Evolutionary conservation across 2,113 vertebrate genomes (phyloP).

Genomic region (Patagioenas fasciata): DNA sequence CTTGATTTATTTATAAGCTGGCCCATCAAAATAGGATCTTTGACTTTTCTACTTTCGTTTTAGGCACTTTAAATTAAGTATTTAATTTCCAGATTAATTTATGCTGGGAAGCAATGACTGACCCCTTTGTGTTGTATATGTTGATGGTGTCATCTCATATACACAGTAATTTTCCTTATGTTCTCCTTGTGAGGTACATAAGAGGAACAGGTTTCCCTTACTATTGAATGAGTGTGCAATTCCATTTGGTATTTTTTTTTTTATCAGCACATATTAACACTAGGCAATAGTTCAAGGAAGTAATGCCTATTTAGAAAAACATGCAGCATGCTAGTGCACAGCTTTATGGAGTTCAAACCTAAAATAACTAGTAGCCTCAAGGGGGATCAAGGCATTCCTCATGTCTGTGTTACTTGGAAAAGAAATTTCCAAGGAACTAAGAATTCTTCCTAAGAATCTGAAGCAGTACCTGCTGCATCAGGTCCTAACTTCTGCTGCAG

Average conservation of each 20-base stretch:
- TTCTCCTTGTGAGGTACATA: not conserved
- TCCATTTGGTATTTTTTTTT: not conserved
- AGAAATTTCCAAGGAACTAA: not conserved
- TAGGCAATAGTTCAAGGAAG: not conserved
- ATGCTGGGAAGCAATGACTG: not conserved
- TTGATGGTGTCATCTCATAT: not conserved
- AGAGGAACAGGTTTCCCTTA: not conserved
- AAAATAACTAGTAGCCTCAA: not conserved
- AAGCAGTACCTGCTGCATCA: not conserved
- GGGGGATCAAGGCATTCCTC: not conserved
- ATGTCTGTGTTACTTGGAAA: not conserved
- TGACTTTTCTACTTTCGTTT: not conserved
- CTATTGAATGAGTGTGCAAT: not conserved
- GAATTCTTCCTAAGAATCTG: not conserved
- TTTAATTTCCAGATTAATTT: not conserved
- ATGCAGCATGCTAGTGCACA: not conserved
- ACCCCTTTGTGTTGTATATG: not conserved
- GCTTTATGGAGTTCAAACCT: not conserved
- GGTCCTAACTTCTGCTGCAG: not conserved
- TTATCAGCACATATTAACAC: not conserved
- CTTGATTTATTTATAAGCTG: not conserved
- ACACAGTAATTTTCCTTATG: not conserved
- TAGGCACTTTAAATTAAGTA: not conserved
- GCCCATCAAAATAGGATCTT: not conserved
- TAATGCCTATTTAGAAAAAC: not conserved